Evolutionary conservation across 2,113 vertebrate genomes (phyloP).

Genomic region (Spizaetus ornatus): DNA sequence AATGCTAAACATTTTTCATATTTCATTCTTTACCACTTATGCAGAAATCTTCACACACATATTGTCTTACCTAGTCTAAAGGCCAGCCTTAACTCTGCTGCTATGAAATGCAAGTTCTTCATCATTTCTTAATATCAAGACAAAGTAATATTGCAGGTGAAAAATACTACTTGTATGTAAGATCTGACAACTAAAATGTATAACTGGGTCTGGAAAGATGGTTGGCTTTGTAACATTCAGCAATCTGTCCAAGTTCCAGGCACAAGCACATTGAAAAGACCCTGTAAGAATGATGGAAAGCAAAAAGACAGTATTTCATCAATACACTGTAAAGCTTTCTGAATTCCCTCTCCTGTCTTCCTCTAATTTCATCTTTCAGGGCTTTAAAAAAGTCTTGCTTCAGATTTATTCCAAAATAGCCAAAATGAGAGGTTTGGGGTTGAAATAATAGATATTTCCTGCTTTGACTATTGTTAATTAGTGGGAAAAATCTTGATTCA

Average conservation of each 20-base stretch:
- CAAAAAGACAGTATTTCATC: background rate
- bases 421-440: background rate
- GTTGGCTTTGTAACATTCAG: background rate
- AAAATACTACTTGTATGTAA: background rate
- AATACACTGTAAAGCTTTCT: background rate
- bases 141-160: background rate
- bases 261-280: background rate
- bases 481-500: background rate
- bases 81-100: background rate
- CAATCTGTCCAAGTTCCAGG: background rate
- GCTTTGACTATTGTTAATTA: background rate
- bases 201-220: background rate
- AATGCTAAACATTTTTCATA: background rate
- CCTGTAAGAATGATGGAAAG: background rate
- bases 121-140: background rate
- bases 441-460: background rate
- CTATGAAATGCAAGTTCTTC: background rate
- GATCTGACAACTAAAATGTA: background rate
- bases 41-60: background rate
- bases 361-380: background rate
- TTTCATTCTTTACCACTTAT: background rate
- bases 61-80: background rate
- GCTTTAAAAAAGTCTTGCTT: background rate
- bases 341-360: background rate
- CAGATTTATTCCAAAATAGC: background rate